These are phyloP conservation scores for Mythimna albipuncta DNA, from an alignment of 2,888 invertebrate species.

Conservation along the genomic window DNA sequence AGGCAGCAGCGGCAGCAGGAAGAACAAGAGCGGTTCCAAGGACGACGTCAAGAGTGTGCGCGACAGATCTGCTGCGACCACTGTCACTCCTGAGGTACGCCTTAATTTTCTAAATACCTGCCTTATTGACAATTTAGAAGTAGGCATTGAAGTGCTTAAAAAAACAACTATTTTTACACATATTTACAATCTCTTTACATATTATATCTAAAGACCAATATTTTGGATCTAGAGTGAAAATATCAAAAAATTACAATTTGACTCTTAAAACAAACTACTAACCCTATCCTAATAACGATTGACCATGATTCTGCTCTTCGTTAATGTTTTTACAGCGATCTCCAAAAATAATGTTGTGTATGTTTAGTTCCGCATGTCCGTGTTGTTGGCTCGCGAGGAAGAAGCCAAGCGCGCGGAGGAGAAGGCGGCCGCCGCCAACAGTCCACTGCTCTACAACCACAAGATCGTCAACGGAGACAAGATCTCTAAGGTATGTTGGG, in stretches of 20 bases:
- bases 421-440: conserved; percentile 80
- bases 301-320: background rate
- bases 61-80: conserved; percentile 71
- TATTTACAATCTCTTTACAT: no score
- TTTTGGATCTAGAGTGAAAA: no score
- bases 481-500: conserved; percentile 65
- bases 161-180: no score
- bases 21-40: conserved; percentile 73
- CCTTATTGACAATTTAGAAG: no score
- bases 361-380: conserved; percentile 93
- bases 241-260: no score
- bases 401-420: conserved; percentile 82
- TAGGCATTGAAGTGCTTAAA: no score
- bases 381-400: conserved; percentile 92
- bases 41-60: conserved; percentile 78
- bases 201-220: no score
- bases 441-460: conserved; percentile 81
- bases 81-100: conserved; percentile 89
- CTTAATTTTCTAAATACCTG: no score
- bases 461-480: conserved; percentile 71
- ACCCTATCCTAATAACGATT: background rate
- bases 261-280: no score
- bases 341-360: background rate
- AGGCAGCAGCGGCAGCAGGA: conserved; percentile 86
- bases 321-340: background rate